Conservation (phyloP, 2,888 invertebrate genomes). For the Oscheius sp. region DNA sequence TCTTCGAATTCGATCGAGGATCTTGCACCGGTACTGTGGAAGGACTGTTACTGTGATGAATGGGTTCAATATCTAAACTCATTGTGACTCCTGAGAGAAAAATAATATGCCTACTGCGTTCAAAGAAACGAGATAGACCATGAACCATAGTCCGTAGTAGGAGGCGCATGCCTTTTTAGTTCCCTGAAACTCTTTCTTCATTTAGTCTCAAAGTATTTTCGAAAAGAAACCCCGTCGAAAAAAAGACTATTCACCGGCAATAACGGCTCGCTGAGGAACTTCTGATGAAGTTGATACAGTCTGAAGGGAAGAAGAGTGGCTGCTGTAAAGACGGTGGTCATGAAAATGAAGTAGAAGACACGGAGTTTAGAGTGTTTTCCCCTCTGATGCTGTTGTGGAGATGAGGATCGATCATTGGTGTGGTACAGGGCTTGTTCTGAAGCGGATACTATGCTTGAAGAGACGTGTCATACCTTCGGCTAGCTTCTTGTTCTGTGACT, state of each 20-base stretch:
- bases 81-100: neutral
- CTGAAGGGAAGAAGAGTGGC: conserved; percentile 70
- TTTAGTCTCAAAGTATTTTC: too few relatives aligned
- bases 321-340: conserved; percentile 69
- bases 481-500: conserved; percentile 63
- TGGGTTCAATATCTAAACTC: conserved; percentile 70
- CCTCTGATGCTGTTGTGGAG: conserved; percentile 10
- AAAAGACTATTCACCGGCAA: too few relatives aligned
- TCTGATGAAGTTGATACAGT: conserved; percentile 51
- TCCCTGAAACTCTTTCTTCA: conserved; percentile 6
- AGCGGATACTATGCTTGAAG: neutral
- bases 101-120: conserved; percentile 64
- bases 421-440: conserved; percentile 38
- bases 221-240: too few relatives aligned
- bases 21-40: conserved; percentile 66
- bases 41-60: conserved; percentile 71
- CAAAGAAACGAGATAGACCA: conserved; percentile 59
- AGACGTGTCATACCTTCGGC: conserved; percentile 41
- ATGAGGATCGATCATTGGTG: conserved; percentile 17
- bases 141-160: conserved; percentile 57
- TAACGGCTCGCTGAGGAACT: conserved; percentile 10
- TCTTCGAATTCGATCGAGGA: conserved; percentile 42
- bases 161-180: conserved; percentile 44
- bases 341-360: conserved; percentile 73
- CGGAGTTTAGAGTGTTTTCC: conserved; percentile 47